These are phyloP conservation scores for Hedya salicella DNA, from an alignment of 2,888 invertebrate species.

Conservation along the genomic window DNA sequence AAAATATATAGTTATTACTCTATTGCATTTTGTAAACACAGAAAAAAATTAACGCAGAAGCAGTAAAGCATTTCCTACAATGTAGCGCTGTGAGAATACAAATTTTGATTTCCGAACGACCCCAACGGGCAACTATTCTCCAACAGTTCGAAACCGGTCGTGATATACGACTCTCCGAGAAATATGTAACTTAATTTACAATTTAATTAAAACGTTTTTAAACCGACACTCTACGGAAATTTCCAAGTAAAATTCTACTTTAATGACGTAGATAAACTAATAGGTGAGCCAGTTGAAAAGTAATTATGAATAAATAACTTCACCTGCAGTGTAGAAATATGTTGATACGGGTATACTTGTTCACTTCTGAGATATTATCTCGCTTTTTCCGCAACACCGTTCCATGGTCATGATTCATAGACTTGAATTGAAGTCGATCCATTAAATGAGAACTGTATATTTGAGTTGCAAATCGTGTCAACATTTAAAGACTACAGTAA, in stretches of 20 bases:
- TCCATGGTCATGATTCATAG: constrained; percentile 13
- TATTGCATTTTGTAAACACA: too few species aligned
- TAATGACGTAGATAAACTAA: constrained; percentile 77
- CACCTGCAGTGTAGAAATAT: constrained; percentile 19
- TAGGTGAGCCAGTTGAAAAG: constrained; percentile 66
- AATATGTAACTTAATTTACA: constrained; percentile 50
- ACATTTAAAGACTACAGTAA: not conserved
- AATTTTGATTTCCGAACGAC: constrained; percentile 28
- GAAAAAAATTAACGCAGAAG: not conserved
- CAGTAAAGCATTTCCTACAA: too few species aligned
- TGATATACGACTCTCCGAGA: constrained; percentile 5
- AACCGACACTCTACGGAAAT: constrained; percentile 57
- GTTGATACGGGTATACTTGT: not conserved
- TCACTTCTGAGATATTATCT: not conserved
- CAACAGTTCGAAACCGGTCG: constrained; percentile 22
- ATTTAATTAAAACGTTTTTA: constrained; percentile 54
- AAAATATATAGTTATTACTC: too few species aligned
- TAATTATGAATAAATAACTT: constrained; percentile 60
- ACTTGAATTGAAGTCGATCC: not conserved
- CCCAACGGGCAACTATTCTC: constrained; percentile 19
- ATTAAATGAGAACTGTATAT: constrained; percentile 1
- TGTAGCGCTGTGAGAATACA: constrained; percentile 15
- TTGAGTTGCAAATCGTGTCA: constrained; percentile 10
- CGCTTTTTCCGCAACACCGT: not conserved
- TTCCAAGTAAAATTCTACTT: constrained; percentile 68